Conservation (phyloP, 2,797 vertebrate genomes). For the Clamator glandarius region DNA sequence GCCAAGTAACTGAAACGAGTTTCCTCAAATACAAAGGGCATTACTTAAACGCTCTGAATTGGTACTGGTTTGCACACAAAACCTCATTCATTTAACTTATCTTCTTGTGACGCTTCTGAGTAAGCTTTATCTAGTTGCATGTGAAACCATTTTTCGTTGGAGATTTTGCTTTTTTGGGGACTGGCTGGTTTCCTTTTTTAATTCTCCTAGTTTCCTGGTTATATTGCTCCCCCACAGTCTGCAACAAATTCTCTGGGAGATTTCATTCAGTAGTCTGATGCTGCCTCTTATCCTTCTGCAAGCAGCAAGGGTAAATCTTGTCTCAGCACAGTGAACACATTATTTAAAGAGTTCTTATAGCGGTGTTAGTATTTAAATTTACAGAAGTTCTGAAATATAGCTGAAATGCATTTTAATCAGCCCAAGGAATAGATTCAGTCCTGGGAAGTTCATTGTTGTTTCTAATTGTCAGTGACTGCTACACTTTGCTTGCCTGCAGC, state of each 20-base stretch:
- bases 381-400: constrained; percentile 38
- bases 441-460: constrained; percentile 70
- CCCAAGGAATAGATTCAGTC: constrained; percentile 33
- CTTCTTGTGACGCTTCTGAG: neutral
- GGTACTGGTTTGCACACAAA: neutral
- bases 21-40: neutral
- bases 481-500: constrained; percentile 77
- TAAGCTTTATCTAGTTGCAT: neutral
- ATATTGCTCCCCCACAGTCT: neutral
- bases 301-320: neutral
- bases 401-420: constrained; percentile 67
- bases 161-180: neutral
- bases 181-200: neutral
- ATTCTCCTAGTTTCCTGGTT: neutral
- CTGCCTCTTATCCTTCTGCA: neutral
- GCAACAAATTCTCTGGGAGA: neutral
- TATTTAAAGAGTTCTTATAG: neutral
- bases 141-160: neutral
- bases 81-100: neutral
- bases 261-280: constrained; percentile 2
- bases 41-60: neutral
- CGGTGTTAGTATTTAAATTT: neutral
- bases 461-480: constrained; percentile 78
- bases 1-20: neutral
- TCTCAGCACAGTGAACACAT: constrained; percentile 8